Percentiles rank a stretch among this genome's conserved stretches.
These are phyloP conservation scores for Zeugodacus cucurbitae DNA, from an alignment of 1,140 invertebrate species.

Conservation along the genomic window DNA sequence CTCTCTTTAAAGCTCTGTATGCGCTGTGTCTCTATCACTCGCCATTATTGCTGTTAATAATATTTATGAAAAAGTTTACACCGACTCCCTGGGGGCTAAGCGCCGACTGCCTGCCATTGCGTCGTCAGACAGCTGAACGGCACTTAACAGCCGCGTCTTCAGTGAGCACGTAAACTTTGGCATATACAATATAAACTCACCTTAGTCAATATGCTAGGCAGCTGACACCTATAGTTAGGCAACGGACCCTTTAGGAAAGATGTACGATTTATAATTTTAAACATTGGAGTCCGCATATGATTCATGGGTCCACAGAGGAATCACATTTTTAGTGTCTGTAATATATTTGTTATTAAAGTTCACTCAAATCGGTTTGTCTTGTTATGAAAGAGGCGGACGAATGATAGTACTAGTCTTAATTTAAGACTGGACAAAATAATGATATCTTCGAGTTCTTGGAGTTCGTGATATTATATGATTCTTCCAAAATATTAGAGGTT, in stretches of 20 bases:
- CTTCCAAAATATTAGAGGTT: no score
- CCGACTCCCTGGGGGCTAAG: not conserved
- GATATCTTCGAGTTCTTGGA: no score
- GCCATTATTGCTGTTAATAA: slow-evolving; percentile 41
- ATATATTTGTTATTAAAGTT: no score
- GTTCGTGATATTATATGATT: no score
- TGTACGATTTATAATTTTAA: no score
- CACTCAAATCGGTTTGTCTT: no score
- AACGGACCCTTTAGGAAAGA: not conserved
- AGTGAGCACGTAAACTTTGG: not conserved
- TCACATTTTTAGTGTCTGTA: no score
- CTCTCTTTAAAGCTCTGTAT: not conserved
- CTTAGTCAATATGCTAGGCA: not conserved
- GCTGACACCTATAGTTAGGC: not conserved
- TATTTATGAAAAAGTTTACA: slow-evolving; percentile 41
- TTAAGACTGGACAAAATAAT: no score
- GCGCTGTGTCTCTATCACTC: not conserved
- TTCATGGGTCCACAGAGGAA: no score
- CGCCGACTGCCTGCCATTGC: not conserved
- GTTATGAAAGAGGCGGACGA: no score
- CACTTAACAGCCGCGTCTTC: slow-evolving; percentile 27
- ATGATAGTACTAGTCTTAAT: no score
- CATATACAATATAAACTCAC: not conserved
- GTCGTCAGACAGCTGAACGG: slow-evolving; percentile 22
- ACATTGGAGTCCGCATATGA: no score